Evolutionary conservation across 2,797 vertebrate genomes (phyloP).

Genomic region (Huso huso): DNA sequence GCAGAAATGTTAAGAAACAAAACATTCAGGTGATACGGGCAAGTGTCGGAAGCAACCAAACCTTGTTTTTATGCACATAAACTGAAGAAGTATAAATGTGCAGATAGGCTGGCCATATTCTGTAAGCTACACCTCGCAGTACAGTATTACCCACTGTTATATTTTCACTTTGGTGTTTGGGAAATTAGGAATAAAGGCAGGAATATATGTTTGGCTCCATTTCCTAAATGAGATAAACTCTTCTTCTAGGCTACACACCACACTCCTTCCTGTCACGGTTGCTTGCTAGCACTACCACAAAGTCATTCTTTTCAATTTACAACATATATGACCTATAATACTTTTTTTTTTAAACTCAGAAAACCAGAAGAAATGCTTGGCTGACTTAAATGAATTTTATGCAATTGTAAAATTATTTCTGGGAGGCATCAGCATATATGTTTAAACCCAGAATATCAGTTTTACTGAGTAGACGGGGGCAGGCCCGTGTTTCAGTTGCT

Average conservation of each 20-base stretch:
- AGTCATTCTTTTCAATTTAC: constrained; percentile 37
- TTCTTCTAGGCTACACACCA: not conserved
- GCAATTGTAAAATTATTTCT: constrained; percentile 34
- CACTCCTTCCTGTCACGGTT: constrained; percentile 10
- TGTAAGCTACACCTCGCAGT: no score
- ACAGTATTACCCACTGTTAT: no score
- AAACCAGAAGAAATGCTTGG: constrained; percentile 34
- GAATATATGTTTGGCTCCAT: constrained; percentile 3
- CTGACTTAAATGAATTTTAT: constrained; percentile 39
- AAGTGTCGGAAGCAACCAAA: no score
- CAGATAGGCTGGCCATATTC: no score
- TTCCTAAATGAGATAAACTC: not conserved
- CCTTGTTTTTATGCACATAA: no score
- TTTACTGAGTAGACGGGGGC: no score
- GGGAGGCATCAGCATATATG: constrained; percentile 18
- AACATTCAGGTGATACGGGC: no score
- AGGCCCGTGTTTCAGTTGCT: no score
- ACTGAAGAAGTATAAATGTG: no score
- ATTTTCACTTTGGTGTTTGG: not conserved
- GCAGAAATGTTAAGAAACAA: no score
- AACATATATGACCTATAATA: constrained; percentile 27
- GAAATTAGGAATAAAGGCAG: constrained; percentile 2
- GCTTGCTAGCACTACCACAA: constrained; percentile 29
- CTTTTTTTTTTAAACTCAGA: constrained; percentile 28
- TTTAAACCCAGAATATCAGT: constrained; percentile 7